phyloP scores from a whole-genome alignment of 2,888 invertebrate genomes.

The Brachylomia viminalis region DNA sequence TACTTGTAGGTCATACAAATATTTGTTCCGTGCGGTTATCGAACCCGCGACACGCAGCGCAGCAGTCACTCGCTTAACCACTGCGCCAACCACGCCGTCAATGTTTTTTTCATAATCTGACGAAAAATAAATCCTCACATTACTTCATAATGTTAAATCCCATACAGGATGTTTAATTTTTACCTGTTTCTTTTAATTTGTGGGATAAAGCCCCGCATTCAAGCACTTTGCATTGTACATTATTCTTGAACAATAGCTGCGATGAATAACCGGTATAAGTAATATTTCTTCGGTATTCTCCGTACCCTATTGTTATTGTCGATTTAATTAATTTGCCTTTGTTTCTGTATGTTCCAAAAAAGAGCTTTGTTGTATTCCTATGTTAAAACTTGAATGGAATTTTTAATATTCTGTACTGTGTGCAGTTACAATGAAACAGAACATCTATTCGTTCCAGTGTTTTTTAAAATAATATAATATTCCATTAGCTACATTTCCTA shows the following conservation, averaged over 20 bases:
- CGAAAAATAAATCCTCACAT: background rate
- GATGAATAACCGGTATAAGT: slow-evolving; percentile 47
- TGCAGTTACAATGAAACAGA: background rate
- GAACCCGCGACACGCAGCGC: too few relatives aligned
- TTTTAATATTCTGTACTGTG: background rate
- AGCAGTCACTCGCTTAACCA: too few relatives aligned
- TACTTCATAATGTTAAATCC: slow-evolving; percentile 2
- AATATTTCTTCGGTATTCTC: slow-evolving; percentile 45
- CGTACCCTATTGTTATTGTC: slow-evolving; percentile 37
- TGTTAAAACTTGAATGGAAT: slow-evolving; percentile 9
- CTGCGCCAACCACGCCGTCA: too few relatives aligned
- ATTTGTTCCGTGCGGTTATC: too few relatives aligned
- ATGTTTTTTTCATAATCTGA: background rate
- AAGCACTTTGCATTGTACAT: slow-evolving; percentile 55
- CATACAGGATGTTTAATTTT: slow-evolving; percentile 28
- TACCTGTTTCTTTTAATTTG: slow-evolving; percentile 41
- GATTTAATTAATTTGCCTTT: slow-evolving; percentile 52
- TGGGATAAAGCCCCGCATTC: slow-evolving; percentile 42
- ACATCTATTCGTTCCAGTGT: background rate
- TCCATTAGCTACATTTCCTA: background rate
- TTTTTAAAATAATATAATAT: background rate
- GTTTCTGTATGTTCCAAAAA: slow-evolving; percentile 24
- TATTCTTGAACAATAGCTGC: slow-evolving; percentile 53
- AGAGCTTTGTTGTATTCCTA: slow-evolving; percentile 13
- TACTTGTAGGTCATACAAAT: too few relatives aligned